Conservation (phyloP, 2,888 invertebrate species). For the Anaspis maculata region DNA sequence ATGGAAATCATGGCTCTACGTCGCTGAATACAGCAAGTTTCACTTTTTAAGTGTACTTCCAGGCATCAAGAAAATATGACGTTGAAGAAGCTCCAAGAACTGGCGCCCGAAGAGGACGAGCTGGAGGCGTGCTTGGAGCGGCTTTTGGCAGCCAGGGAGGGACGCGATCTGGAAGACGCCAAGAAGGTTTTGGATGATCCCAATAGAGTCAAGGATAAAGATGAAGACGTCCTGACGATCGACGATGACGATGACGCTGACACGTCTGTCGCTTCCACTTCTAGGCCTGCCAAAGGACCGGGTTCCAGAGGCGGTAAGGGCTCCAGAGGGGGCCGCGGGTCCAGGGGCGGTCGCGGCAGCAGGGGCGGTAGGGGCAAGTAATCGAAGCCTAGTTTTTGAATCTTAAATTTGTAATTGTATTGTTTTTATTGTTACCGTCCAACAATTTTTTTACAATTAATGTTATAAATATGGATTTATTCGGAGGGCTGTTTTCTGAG, state of each 20-base stretch:
- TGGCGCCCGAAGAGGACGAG: constrained; percentile 39
- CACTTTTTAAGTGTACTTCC: neutral
- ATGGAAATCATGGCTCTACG: too few relatives aligned
- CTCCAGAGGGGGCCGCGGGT: constrained; percentile 14
- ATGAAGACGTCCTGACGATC: constrained; percentile 3
- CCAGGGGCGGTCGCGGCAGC: constrained; percentile 2
- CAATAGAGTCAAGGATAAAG: constrained; percentile 18
- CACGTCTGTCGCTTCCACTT: neutral
- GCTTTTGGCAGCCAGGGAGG: constrained; percentile 38
- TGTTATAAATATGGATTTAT: too few relatives aligned
- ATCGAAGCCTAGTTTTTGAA: too few relatives aligned
- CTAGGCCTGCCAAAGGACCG: constrained; percentile 13
- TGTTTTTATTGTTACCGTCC: too few relatives aligned
- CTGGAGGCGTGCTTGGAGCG: constrained; percentile 44
- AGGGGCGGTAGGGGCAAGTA: too few relatives aligned
- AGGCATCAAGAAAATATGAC: constrained; percentile 6
- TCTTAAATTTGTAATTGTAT: too few relatives aligned
- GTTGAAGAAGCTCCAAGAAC: constrained; percentile 6
- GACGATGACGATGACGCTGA: constrained; percentile 11
- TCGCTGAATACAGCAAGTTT: too few relatives aligned
- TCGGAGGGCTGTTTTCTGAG: too few relatives aligned
- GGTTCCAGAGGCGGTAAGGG: constrained; percentile 22
- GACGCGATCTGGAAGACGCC: constrained; percentile 7
- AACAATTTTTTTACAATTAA: too few relatives aligned
- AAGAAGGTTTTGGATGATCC: constrained; percentile 13